Conservation (phyloP, 2,888 invertebrate species). For the Melangyna quadrimaculata region DNA sequence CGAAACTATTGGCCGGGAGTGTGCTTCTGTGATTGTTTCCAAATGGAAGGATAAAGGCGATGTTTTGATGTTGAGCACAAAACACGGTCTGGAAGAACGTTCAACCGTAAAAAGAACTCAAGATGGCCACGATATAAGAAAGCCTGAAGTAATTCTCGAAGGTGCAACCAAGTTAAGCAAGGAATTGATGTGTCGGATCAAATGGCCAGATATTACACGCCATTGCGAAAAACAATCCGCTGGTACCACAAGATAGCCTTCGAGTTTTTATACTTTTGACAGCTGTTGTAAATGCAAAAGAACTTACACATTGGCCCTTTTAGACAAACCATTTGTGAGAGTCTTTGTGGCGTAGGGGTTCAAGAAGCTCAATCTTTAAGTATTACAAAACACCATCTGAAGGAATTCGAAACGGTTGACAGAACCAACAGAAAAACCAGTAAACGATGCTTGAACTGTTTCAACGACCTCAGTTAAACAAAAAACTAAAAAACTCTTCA, state of each 20-base stretch:
- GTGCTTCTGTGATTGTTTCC: conserved; percentile 16
- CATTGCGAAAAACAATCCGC: conserved; percentile 24
- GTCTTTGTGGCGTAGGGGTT: too few species aligned
- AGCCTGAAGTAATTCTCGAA: too few species aligned
- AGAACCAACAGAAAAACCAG: conserved; percentile 6
- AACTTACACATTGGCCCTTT: too few species aligned
- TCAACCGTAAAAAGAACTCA: conserved; percentile 28
- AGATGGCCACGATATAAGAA: conserved; percentile 26
- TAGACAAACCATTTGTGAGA: too few species aligned
- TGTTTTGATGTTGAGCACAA: conserved; percentile 37
- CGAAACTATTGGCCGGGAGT: conserved; percentile 9
- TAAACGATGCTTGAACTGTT: conserved; percentile 10
- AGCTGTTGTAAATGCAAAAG: conserved; percentile 27
- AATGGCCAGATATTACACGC: conserved; percentile 25
- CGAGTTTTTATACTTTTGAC: conserved; percentile 34
- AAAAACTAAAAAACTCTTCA: neutral
- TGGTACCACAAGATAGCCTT: conserved; percentile 37
- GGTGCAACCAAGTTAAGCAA: conserved; percentile 48
- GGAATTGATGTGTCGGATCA: conserved; percentile 46
- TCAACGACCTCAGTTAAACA: neutral
- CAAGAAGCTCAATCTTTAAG: too few species aligned
- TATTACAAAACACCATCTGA: neutral
- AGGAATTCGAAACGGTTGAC: conserved; percentile 4
- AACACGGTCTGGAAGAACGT: conserved; percentile 51
- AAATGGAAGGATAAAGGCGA: too few species aligned